phyloP scores from a whole-genome alignment of 2,797 vertebrate genomes.

The Chloroceryle inda region DNA sequence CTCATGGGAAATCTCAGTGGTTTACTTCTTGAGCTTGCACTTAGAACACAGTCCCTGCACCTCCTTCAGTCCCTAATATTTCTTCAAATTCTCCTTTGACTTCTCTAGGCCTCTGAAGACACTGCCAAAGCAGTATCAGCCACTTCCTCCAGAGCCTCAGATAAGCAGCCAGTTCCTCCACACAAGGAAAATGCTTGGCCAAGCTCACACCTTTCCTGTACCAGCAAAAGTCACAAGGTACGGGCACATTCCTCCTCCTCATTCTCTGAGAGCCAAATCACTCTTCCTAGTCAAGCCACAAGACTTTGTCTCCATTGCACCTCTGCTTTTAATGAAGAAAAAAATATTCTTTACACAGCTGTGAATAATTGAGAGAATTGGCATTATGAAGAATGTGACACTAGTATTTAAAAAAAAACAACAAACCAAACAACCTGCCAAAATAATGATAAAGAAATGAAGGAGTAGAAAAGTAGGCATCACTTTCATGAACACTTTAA shows the following conservation, averaged over 20 bases:
- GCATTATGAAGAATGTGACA: background rate
- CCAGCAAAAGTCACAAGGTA: conserved; percentile 57
- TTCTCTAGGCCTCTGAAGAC: conserved; percentile 61
- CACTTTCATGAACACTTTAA: background rate
- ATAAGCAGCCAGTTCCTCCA: background rate
- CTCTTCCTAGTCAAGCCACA: background rate
- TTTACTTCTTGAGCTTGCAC: background rate
- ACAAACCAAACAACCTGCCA: background rate
- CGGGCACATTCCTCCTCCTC: background rate
- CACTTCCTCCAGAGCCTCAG: conserved; percentile 64
- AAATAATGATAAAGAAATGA: background rate
- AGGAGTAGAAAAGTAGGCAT: background rate
- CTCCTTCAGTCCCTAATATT: background rate
- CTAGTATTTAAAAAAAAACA: background rate
- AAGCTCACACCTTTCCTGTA: conserved; percentile 3
- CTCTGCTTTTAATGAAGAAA: conserved; percentile 11
- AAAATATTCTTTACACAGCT: conserved; percentile 41
- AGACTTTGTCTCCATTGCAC: background rate
- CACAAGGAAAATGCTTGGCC: background rate
- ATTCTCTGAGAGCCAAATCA: background rate
- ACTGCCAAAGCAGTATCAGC: conserved; percentile 74
- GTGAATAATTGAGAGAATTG: conserved; percentile 26
- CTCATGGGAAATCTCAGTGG: background rate
- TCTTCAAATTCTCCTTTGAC: conserved; percentile 15
- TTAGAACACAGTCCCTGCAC: background rate